Conservation (phyloP, 2,888 invertebrate species). For the Oscheius myriophilus region DNA sequence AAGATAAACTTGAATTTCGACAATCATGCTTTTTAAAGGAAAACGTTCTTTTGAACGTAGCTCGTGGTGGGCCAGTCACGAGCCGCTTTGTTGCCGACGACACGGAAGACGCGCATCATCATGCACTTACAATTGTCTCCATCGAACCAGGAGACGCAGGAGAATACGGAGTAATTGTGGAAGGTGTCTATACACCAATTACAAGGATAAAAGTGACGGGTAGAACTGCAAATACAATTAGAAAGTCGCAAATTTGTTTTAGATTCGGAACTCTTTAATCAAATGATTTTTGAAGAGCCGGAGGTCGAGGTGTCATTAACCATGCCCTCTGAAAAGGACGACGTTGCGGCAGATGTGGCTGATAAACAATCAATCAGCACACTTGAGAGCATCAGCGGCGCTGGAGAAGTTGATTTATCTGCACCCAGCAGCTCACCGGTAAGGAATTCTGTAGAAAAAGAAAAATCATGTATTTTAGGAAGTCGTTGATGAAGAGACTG, state of each 20-base stretch:
- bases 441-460: background rate
- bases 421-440: constrained; percentile 3
- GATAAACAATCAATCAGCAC: constrained; percentile 26
- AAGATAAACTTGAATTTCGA: background rate
- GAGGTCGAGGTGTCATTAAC: constrained; percentile 49
- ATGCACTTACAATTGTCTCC: constrained; percentile 55
- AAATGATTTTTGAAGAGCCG: constrained; percentile 52
- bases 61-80: constrained; percentile 19
- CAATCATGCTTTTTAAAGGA: constrained; percentile 9
- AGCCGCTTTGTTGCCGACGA: constrained; percentile 25
- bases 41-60: constrained; percentile 9
- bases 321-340: constrained; percentile 25
- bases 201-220: constrained; percentile 57
- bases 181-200: constrained; percentile 55
- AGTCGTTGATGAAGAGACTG: constrained; percentile 5
- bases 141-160: constrained; percentile 54
- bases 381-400: constrained; percentile 23
- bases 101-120: constrained; percentile 40
- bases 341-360: constrained; percentile 30
- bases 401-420: background rate
- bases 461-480: background rate
- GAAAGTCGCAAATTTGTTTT: constrained; percentile 1
- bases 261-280: constrained; percentile 49
- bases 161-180: constrained; percentile 56
- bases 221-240: constrained; percentile 16